A percentile compares a stretch with the other conserved stretches of the same genome.
These are phyloP conservation scores for Oreotragus oreotragus DNA, from an alignment of 2,113 vertebrate species.

Conservation along the genomic window DNA sequence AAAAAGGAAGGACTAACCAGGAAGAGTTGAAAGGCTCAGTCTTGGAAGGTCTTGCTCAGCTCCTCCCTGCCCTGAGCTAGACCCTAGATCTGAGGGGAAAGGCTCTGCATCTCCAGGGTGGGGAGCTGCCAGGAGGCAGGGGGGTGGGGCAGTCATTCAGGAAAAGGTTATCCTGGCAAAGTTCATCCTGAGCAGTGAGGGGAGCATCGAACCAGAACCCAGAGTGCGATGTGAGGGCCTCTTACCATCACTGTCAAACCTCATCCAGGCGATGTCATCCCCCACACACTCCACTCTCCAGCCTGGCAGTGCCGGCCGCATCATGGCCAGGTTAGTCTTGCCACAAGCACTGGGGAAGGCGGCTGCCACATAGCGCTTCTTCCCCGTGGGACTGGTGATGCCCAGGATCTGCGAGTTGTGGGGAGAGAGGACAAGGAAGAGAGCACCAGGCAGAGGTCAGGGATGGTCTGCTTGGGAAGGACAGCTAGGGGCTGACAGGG, in stretches of 20 bases:
- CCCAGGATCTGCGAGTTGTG: constrained; percentile 78
- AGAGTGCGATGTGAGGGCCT: neutral
- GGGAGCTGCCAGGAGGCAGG: neutral
- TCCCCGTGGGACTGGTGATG: constrained; percentile 79
- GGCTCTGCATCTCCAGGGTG: neutral
- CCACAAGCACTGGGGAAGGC: constrained; percentile 85
- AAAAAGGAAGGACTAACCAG: neutral
- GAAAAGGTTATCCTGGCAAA: neutral
- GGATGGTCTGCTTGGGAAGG: neutral
- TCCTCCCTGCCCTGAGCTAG: neutral
- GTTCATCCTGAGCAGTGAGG: neutral
- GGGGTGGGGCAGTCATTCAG: neutral
- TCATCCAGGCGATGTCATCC: constrained; percentile 85
- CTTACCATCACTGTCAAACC: constrained; percentile 80
- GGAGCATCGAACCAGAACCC: neutral
- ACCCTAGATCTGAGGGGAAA: neutral
- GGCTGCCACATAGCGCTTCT: constrained; percentile 80
- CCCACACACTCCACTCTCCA: constrained; percentile 84
- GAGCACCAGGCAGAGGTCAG: constrained; percentile 17
- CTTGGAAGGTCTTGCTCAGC: neutral
- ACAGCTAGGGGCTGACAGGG: neutral
- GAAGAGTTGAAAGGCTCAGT: neutral
- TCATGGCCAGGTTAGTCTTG: constrained; percentile 85
- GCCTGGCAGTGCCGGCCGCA: constrained; percentile 79
- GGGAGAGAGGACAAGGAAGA: neutral